phyloP scores from a whole-genome alignment of 2,113 vertebrate species.

The Garra rufa region DNA sequence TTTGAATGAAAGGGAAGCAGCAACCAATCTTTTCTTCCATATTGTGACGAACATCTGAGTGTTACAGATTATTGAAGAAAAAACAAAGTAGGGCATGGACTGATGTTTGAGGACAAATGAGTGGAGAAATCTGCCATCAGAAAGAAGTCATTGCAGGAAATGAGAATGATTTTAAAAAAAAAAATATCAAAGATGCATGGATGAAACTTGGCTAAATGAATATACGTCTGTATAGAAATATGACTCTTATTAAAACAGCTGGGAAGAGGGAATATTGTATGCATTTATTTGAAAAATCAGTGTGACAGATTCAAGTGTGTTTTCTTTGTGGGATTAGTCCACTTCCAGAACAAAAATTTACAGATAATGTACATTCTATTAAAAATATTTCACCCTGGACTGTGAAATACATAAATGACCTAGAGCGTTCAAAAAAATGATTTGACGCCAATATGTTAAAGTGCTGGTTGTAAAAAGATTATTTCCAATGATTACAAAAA shows the following conservation, averaged over 20 bases:
- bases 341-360: no score
- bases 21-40: neutral
- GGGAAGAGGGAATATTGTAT: neutral
- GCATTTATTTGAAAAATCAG: neutral
- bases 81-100: neutral
- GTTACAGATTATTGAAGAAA: neutral
- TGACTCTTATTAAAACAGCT: neutral
- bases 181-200: neutral
- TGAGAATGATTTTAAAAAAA: neutral
- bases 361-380: no score
- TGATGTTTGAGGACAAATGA: neutral
- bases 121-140: no score
- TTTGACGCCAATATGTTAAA: no score
- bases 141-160: neutral
- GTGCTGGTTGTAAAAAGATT: no score
- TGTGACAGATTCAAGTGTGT: neutral
- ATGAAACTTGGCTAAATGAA: neutral
- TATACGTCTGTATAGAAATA: neutral
- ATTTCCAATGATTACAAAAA: no score
- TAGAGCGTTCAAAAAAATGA: no score
- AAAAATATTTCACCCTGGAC: no score
- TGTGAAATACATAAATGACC: no score
- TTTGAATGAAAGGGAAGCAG: neutral
- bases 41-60: neutral
- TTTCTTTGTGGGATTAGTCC: neutral